Percentiles rank a stretch among this genome's conserved stretches.
phyloP scores from a whole-genome alignment of 2,797 vertebrate genomes.

The Sebastes iracundus region DNA sequence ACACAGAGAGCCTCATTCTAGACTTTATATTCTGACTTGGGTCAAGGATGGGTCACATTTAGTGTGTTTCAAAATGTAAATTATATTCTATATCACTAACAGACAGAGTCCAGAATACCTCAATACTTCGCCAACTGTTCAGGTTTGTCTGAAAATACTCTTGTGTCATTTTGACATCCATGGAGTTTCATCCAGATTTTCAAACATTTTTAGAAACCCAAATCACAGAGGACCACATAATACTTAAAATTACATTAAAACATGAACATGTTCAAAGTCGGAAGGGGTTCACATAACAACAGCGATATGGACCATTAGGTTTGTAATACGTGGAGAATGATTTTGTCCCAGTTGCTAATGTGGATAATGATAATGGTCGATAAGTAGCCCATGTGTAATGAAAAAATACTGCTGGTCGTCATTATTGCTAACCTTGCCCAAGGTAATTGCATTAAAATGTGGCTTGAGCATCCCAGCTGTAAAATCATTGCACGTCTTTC shows the following conservation, averaged over 20 bases:
- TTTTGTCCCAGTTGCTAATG: conserved; percentile 38
- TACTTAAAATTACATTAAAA: not conserved
- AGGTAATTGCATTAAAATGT: conserved; percentile 53
- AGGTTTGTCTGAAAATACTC: not conserved
- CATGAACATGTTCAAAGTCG: conserved; percentile 20
- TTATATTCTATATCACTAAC: conserved; percentile 21
- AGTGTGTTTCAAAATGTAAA: conserved; percentile 35
- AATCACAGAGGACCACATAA: not conserved
- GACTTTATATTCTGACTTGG: conserved; percentile 45
- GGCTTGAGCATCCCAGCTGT: conserved; percentile 11
- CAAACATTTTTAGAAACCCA: conserved; percentile 1
- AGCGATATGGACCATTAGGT: conserved; percentile 15
- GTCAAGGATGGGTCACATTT: conserved; percentile 36
- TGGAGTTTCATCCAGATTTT: not conserved
- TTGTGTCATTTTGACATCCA: not conserved
- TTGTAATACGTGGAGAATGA: conserved; percentile 8
- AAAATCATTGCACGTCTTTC: conserved; percentile 12
- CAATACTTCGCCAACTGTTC: not conserved
- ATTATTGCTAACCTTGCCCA: conserved; percentile 52
- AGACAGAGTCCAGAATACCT: not conserved
- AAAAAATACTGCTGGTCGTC: conserved; percentile 35
- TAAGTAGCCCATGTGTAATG: conserved; percentile 34
- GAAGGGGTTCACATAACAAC: conserved; percentile 19
- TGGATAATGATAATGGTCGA: conserved; percentile 46
- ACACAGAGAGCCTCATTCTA: conserved; percentile 25